phyloP scores from a whole-genome alignment of 2,888 invertebrate species.

The Drosophila monieri region DNA sequence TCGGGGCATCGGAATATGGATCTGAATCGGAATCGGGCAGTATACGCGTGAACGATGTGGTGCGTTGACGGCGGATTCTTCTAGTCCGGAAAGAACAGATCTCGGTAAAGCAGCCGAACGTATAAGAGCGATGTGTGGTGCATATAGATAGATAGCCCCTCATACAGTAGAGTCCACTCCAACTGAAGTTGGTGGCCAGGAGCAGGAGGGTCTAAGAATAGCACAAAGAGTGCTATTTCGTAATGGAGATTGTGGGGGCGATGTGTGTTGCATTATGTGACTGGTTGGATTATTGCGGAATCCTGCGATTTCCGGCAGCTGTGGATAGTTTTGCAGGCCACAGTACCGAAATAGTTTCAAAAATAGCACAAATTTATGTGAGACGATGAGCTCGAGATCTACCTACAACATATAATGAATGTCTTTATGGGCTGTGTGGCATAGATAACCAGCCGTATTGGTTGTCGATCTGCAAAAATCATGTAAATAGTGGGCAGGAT shows the following conservation, averaged over 20 bases:
- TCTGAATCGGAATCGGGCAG: constrained; percentile 41
- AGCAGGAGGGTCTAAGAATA: constrained; percentile 57
- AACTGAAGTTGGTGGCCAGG: constrained; percentile 49
- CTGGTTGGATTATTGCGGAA: constrained; percentile 26
- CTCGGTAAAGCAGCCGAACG: constrained; percentile 42
- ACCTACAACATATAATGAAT: constrained; percentile 1
- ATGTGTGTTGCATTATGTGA: constrained; percentile 24
- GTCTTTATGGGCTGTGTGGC: constrained; percentile 5
- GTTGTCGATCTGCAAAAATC: constrained; percentile 42
- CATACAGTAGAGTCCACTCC: constrained; percentile 13
- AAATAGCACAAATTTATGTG: constrained; percentile 69
- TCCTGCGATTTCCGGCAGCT: constrained; percentile 31
- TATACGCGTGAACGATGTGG: constrained; percentile 77
- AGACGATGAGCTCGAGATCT: constrained; percentile 37
- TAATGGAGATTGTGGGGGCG: constrained; percentile 46
- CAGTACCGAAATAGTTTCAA: constrained; percentile 65
- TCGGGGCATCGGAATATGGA: constrained; percentile 8
- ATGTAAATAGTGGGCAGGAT: constrained; percentile 31
- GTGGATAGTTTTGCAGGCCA: constrained; percentile 16
- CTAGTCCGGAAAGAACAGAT: constrained; percentile 53
- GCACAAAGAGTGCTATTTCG: constrained; percentile 46
- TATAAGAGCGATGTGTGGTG: constrained; percentile 12
- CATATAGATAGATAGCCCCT: constrained; percentile 7
- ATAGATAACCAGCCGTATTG: constrained; percentile 38
- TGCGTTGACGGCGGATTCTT: constrained; percentile 73